Conservation (phyloP, 2,113 vertebrate species). For the Hyla sarda region DNA sequence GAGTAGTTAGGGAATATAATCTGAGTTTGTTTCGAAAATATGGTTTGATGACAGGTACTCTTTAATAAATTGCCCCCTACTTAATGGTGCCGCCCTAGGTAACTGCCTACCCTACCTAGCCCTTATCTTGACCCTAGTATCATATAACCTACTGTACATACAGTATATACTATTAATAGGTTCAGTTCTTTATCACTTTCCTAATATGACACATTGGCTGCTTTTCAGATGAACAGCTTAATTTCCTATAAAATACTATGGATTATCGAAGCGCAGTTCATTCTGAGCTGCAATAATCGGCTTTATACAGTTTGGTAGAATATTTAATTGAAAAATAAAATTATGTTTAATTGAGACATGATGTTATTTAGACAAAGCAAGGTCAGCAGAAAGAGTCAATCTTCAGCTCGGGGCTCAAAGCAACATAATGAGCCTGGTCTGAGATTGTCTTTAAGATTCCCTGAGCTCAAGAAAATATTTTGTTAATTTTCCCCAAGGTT, state of each 20-base stretch:
- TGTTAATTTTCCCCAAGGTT: not conserved
- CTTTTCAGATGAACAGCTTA: slow-evolving; percentile 13
- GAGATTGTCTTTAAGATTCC: not conserved
- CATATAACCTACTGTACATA: not conserved
- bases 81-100: not conserved
- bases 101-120: not conserved
- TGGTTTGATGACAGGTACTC: no score
- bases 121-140: not conserved
- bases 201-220: not conserved
- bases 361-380: slow-evolving; percentile 42
- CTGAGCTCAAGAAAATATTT: not conserved
- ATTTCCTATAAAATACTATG: not conserved
- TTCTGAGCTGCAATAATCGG: slow-evolving; percentile 69
- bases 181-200: not conserved
- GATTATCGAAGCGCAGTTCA: slow-evolving; percentile 74
- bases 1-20: no score
- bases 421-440: not conserved
- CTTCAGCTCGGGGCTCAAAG: not conserved
- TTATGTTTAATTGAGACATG: slow-evolving; percentile 39
- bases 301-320: slow-evolving; percentile 68
- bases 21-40: no score
- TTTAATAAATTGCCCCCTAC: no score
- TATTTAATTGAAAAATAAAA: slow-evolving; percentile 32
- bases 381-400: not conserved
- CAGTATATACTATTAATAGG: not conserved